phyloP scores from a whole-genome alignment of 2,888 invertebrate genomes.

The Synergus japonicus region DNA sequence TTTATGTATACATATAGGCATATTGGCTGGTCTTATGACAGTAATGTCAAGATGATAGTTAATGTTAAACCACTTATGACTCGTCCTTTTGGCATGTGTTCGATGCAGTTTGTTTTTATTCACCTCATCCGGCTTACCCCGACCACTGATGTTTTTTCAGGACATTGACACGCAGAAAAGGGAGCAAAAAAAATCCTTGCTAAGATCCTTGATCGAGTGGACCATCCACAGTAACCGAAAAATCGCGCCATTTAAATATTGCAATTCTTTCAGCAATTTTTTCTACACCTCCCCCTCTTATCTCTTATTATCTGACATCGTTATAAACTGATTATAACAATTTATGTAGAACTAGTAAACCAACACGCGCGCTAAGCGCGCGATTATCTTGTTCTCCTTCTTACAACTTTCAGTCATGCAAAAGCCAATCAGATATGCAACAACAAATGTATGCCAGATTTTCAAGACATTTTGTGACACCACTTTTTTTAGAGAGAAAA shows the following conservation, averaged over 20 bases:
- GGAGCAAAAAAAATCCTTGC: slow-evolving; percentile 13
- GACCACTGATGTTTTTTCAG: slow-evolving; percentile 12
- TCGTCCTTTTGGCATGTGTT: slow-evolving; percentile 31
- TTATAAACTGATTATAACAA: neutral
- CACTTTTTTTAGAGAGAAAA: too few species aligned
- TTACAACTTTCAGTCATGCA: too few species aligned
- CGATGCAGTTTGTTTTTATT: slow-evolving; percentile 13
- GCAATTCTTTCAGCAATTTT: neutral
- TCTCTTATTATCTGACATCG: neutral
- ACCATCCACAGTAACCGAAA: neutral
- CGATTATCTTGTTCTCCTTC: too few species aligned
- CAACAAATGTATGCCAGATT: too few species aligned
- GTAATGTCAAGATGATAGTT: slow-evolving; percentile 29
- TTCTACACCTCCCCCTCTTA: neutral
- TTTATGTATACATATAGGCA: neutral
- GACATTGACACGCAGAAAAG: slow-evolving; percentile 16
- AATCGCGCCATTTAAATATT: neutral
- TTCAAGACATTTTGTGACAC: too few species aligned
- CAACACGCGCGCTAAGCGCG: too few species aligned
- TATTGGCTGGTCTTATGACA: slow-evolving; percentile 25
- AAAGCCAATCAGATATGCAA: too few species aligned
- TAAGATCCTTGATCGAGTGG: slow-evolving; percentile 22
- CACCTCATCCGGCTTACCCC: slow-evolving; percentile 17
- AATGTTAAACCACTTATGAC: slow-evolving; percentile 37
- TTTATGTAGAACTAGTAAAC: neutral